Percentiles rank a stretch among this genome's conserved stretches.
Conservation (phyloP, 2,888 invertebrate species). For the Dexiosoma caninum region DNA sequence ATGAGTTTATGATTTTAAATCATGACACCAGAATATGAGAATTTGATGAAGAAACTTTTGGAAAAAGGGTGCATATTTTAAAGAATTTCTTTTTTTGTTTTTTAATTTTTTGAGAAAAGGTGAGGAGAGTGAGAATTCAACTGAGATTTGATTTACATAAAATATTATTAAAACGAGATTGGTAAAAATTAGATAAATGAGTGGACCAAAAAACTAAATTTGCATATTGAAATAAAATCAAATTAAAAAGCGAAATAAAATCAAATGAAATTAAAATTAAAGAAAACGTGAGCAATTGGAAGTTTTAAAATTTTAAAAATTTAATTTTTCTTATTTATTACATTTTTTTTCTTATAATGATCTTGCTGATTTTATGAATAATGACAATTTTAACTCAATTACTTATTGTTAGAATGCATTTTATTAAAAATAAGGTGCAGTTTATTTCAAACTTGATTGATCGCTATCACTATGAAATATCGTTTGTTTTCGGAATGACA, state of each 20-base stretch:
- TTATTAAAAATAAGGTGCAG: constrained; percentile 51
- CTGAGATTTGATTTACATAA: constrained; percentile 60
- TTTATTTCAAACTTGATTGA: constrained; percentile 41
- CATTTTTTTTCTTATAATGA: neutral
- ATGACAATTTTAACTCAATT: constrained; percentile 18
- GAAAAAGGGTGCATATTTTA: constrained; percentile 58
- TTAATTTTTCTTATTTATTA: neutral
- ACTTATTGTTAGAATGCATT: constrained; percentile 8
- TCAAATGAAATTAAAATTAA: neutral
- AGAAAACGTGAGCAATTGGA: too few relatives aligned
- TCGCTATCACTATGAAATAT: constrained; percentile 54
- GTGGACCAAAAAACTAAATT: constrained; percentile 35
- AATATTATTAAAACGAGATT: constrained; percentile 42
- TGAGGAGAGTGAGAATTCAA: constrained; percentile 44
- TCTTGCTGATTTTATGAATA: constrained; percentile 25
- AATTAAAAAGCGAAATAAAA: neutral
- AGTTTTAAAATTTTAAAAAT: neutral
- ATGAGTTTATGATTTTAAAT: constrained; percentile 60
- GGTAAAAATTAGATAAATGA: constrained; percentile 40
- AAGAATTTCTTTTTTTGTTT: neutral
- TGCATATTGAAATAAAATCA: constrained; percentile 15
- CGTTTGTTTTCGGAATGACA: constrained; percentile 30
- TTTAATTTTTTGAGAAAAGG: constrained; percentile 25
- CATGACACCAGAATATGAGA: constrained; percentile 47
- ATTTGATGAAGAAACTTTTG: constrained; percentile 32